Evolutionary conservation across 1,140 invertebrate species (phyloP).

Genomic region (Ips nitidus): DNA sequence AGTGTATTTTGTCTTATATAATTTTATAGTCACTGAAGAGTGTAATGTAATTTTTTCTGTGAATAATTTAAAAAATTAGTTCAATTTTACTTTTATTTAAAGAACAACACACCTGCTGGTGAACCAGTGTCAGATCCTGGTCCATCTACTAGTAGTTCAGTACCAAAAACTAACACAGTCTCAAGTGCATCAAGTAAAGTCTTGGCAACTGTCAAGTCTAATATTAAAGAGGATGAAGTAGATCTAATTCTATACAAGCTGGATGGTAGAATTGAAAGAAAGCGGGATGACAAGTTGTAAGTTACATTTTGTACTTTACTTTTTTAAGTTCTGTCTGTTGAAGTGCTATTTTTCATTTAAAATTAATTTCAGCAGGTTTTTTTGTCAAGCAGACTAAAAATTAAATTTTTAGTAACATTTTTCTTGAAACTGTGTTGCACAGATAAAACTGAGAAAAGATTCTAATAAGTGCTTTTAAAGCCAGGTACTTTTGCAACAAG

Average conservation of each 20-base stretch:
- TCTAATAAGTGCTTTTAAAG: no score
- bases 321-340: background rate
- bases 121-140: conserved; percentile 47
- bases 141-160: conserved; percentile 45
- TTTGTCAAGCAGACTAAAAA: no score
- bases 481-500: no score
- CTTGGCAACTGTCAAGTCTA: conserved; percentile 40
- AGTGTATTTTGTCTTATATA: conserved; percentile 1
- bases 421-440: no score
- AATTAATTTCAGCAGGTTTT: no score
- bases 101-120: conserved; percentile 53
- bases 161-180: conserved; percentile 30
- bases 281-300: conserved; percentile 88
- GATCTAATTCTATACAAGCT: conserved; percentile 77
- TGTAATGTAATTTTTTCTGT: no score
- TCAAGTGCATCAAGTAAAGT: conserved; percentile 19
- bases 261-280: conserved; percentile 87
- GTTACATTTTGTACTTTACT: conserved; percentile 43
- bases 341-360: no score
- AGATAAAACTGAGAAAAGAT: no score
- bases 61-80: background rate
- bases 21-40: background rate
- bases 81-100: conserved; percentile 31
- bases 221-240: conserved; percentile 78
- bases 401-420: no score